Percentiles rank a stretch among this genome's conserved stretches.
phyloP scores from a whole-genome alignment of 2,888 invertebrate genomes.

The Melolontha melolontha region DNA sequence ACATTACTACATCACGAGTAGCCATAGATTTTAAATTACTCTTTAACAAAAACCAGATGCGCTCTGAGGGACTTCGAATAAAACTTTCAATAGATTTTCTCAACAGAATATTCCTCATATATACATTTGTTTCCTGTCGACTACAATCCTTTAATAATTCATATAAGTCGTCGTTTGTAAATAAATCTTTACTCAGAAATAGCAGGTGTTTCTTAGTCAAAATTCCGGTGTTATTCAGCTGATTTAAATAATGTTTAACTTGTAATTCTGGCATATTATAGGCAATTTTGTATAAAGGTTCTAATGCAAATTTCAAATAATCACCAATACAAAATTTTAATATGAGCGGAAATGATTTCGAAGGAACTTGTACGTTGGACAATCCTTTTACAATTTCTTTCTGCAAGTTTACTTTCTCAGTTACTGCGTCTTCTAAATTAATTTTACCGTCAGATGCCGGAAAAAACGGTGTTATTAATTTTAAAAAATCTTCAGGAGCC shows the following conservation, averaged over 20 bases:
- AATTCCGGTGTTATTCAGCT: too few relatives aligned
- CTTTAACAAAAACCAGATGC: constrained; percentile 16
- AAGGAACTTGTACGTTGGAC: neutral
- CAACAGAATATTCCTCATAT: constrained; percentile 26
- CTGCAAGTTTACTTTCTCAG: constrained; percentile 16
- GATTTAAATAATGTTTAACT: constrained; percentile 8
- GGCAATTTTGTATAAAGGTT: constrained; percentile 8
- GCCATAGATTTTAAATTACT: constrained; percentile 19
- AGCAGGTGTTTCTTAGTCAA: constrained; percentile 23
- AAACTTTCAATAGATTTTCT: constrained; percentile 27
- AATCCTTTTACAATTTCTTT: constrained; percentile 12
- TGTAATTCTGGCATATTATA: constrained; percentile 17
- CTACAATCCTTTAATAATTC: constrained; percentile 22
- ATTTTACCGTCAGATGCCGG: too few relatives aligned
- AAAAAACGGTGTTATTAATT: too few relatives aligned
- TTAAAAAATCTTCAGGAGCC: too few relatives aligned
- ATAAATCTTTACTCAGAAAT: constrained; percentile 11
- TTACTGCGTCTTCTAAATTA: neutral
- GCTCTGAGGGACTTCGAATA: constrained; percentile 6
- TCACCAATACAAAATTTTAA: constrained; percentile 31
- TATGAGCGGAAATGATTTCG: constrained; percentile 11
- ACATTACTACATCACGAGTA: constrained; percentile 17
- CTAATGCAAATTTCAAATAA: constrained; percentile 33
- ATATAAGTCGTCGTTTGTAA: constrained; percentile 1
- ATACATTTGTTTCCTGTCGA: constrained; percentile 24